Conservation (phyloP, 2,797 vertebrate genomes). For the Pipistrellus kuhlii region DNA sequence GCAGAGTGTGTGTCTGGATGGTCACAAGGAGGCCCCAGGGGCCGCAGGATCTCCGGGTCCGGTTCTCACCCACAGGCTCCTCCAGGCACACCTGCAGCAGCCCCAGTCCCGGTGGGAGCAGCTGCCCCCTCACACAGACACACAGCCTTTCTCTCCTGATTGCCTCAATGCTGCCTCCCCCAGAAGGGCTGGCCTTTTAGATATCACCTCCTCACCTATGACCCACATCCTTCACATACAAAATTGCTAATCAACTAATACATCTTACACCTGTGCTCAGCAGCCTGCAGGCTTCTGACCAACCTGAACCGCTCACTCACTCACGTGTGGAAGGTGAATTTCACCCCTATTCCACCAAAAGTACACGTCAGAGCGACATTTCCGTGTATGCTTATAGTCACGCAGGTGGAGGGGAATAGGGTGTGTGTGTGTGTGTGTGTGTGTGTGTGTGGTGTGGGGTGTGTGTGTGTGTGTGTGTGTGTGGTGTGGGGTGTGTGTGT, state of each 20-base stretch:
- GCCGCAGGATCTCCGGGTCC: not conserved
- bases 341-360: not conserved
- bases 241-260: not conserved
- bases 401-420: no score
- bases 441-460: no score
- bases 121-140: not conserved
- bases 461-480: no score
- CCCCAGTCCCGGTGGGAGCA: not conserved
- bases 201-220: not conserved
- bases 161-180: not conserved
- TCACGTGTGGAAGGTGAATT: not conserved
- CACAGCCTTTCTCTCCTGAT: not conserved
- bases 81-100: not conserved
- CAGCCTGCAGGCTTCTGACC: not conserved
- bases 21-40: not conserved
- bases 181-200: not conserved
- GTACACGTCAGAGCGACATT: not conserved
- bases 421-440: not conserved
- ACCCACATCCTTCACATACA: not conserved
- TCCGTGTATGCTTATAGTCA: not conserved
- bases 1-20: not conserved
- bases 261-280: not conserved
- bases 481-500: no score
- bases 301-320: not conserved
- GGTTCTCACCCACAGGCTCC: not conserved